phyloP scores from a whole-genome alignment of 2,113 vertebrate genomes.

The Phrynocephalus versicolor region DNA sequence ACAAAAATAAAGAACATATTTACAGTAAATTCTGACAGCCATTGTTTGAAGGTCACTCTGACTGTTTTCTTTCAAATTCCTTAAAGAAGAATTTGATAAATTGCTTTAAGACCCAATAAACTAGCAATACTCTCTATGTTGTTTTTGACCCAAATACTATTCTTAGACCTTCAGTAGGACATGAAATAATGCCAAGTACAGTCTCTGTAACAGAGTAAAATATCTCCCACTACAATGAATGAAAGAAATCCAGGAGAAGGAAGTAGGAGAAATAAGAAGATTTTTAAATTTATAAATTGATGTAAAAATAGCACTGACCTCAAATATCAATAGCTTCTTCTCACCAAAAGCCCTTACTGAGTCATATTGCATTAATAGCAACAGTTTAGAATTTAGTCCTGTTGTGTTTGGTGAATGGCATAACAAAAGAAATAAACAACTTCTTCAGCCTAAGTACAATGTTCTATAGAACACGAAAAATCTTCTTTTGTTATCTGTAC shows the following conservation, averaged over 20 bases:
- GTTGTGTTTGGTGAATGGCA: neutral
- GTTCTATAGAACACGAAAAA: neutral
- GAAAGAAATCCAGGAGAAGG: neutral
- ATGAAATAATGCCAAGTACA: constrained; percentile 50
- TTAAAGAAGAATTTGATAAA: constrained; percentile 50
- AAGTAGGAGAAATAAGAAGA: constrained; percentile 24
- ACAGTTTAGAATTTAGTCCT: neutral
- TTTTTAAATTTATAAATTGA: constrained; percentile 31
- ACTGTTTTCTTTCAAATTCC: constrained; percentile 35
- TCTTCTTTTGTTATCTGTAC: neutral
- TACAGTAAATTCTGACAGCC: neutral
- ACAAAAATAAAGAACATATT: neutral
- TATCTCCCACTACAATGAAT: neutral
- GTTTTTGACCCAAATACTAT: constrained; percentile 57
- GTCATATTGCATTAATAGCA: neutral
- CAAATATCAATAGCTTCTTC: constrained; percentile 27
- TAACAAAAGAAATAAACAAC: neutral
- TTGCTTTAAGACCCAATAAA: constrained; percentile 51
- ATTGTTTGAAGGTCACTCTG: constrained; percentile 13
- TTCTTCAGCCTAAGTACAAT: neutral
- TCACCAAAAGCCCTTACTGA: neutral
- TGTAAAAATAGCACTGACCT: constrained; percentile 52
- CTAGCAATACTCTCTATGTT: constrained; percentile 47
- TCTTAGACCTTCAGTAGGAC: constrained; percentile 53
- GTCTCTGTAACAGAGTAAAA: constrained; percentile 47